Evolutionary conservation across 2,888 invertebrate genomes (phyloP), one percentile per base, ranked within the genome.

Genomic region (Ectemnius cavifrons): DNA sequence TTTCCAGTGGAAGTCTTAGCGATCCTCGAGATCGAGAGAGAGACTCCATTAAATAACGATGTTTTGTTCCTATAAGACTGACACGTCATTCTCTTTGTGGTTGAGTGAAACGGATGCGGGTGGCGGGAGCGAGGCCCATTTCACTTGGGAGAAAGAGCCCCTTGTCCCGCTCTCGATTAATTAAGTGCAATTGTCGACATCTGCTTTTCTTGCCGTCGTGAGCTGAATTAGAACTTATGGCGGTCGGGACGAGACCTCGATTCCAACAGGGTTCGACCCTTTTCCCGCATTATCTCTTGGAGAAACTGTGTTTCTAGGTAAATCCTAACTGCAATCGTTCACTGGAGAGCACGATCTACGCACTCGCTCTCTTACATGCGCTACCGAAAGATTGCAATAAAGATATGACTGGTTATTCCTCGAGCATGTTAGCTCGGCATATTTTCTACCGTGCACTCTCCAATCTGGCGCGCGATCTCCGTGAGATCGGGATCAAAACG

Each of bases 181-280:
- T 87, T 86, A 86, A 85, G 68, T 77, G 73, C 83, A 87, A 87
- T 87, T 87, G 86, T 82, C 81, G 76, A 83, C 85, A 80, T 85
- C 84, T 83, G 83, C 80, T 82, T 80, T 80, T 81, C 81, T 81
- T 70, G 74, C 73, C 71, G 69, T 73, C 77, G 82, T 73, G 56
- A 77, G 61, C 65, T 77, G 80, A 86, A 87, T 87, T 86, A 82
- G 83, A 82, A 87, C 85, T 86, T 85, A 86, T 84, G 78, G 78
- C 57, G 57, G 73, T 77, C 74, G 79, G 77, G 67, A 63, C 78
- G 60, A 62, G 64, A 61, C 72, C 68, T 27, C 65, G 64, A 52
- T 67, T 37, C 37, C 37, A 37, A 1, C 37, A 6, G 37, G 66
- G 60, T 59, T 23, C 49, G 59, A 71, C 68, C 68, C 45, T 63